Conservation (phyloP, 2,113 vertebrate species). For the Numida meleagris region DNA sequence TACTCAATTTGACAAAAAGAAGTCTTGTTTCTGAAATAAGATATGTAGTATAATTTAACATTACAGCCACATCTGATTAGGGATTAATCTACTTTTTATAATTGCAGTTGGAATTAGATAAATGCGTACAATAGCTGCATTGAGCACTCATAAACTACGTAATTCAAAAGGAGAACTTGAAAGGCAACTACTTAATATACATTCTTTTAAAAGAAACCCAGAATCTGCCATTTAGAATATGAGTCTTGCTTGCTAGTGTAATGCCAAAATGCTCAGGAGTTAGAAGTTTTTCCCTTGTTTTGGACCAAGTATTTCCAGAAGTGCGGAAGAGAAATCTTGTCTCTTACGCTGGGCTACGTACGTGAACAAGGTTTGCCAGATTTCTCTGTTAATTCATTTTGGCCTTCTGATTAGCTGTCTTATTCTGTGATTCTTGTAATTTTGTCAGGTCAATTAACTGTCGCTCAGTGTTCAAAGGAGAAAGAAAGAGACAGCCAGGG, state of each 20-base stretch:
- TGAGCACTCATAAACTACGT: background rate
- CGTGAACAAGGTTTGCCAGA: slow-evolving; percentile 43
- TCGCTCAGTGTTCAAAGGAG: slow-evolving; percentile 64
- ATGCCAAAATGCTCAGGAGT: background rate
- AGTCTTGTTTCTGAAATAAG: slow-evolving; percentile 53
- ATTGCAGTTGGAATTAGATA: slow-evolving; percentile 44
- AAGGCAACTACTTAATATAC: slow-evolving; percentile 75
- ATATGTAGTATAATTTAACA: slow-evolving; percentile 48
- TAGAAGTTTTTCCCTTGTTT: background rate
- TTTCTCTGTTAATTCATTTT: slow-evolving; percentile 85
- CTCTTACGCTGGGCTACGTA: background rate
- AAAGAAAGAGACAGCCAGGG: slow-evolving; percentile 45
- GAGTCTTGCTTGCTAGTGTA: slow-evolving; percentile 37
- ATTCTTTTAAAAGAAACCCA: slow-evolving; percentile 72
- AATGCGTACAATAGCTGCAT: slow-evolving; percentile 8
- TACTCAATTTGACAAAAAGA: slow-evolving; percentile 57
- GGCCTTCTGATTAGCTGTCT: slow-evolving; percentile 87
- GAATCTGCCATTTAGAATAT: background rate
- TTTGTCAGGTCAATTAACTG: slow-evolving; percentile 89
- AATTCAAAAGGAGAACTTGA: slow-evolving; percentile 79
- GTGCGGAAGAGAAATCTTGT: slow-evolving; percentile 12
- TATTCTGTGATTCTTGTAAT: slow-evolving; percentile 87
- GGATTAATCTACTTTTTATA: slow-evolving; percentile 58
- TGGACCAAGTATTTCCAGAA: slow-evolving; percentile 20
- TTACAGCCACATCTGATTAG: slow-evolving; percentile 40